phyloP scores from a whole-genome alignment of 1,140 invertebrate genomes.

The Lordiphosa mommai region DNA sequence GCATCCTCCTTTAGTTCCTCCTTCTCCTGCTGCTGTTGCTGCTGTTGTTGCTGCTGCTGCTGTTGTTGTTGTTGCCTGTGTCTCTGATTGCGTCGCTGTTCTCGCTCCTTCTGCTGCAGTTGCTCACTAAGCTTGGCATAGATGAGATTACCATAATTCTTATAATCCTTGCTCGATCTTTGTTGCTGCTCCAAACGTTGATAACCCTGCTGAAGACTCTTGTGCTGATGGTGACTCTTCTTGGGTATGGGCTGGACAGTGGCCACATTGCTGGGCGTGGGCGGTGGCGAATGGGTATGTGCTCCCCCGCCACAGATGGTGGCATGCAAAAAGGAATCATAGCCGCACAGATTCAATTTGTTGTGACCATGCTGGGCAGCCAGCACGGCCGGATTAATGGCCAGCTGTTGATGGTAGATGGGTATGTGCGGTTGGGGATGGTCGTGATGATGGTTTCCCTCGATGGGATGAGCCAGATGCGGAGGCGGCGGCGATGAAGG shows the following conservation, averaged over 20 bases:
- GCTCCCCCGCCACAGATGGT: conserved; percentile 80
- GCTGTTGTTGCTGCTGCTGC: conserved; percentile 20
- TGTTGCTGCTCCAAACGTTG: conserved; percentile 52
- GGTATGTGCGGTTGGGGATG: conserved; percentile 81
- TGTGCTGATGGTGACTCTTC: conserved; percentile 41
- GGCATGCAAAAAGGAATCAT: conserved; percentile 83
- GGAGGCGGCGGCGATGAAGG: conserved; percentile 32
- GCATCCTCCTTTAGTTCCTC: conserved; percentile 47
- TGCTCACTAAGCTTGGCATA: conserved; percentile 75
- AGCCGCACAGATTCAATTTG: conserved; percentile 82
- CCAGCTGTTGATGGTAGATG: conserved; percentile 79
- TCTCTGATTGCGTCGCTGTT: conserved; percentile 51
- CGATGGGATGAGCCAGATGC: conserved; percentile 16
- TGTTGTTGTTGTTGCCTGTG: conserved; percentile 46
- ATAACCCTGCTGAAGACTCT: conserved; percentile 52
- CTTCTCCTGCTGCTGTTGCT: conserved; percentile 24
- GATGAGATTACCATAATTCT: conserved; percentile 74
- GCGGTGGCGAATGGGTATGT: conserved; percentile 46
- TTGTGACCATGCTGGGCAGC: conserved; percentile 71
- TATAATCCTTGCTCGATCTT: conserved; percentile 61
- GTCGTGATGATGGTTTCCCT: conserved; percentile 66
- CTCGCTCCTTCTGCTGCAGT: conserved; percentile 66
- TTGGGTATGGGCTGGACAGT: conserved; percentile 71
- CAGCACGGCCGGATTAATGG: conserved; percentile 77
- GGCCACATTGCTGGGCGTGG: conserved; percentile 64